Evolutionary conservation across 2,888 invertebrate genomes (phyloP), one percentile per base, ranked within the genome.

Genomic region (Drosophila trichaetosa): DNA sequence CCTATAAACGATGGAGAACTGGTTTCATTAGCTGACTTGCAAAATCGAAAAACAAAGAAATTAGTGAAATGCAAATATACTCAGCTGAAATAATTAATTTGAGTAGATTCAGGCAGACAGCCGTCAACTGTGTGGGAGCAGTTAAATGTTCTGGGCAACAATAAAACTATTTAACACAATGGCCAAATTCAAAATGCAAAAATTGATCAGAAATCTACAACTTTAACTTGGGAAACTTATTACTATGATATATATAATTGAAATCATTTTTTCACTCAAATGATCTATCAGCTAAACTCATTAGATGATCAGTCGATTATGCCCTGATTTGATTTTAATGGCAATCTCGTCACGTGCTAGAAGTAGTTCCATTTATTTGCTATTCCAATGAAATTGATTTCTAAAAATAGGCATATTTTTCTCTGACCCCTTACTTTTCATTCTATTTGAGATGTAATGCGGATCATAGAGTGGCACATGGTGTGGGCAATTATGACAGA

Each of bases 1-100:
- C 67, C 54, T 52, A 64, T 58, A 59, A 70, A 79, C 68, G 80
- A 79, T 74, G 42, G 49, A 49, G 31, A 46, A 58, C 52, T 51
- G 59, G 64, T 51, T 79, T 67, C 58, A 68, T 65, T 68, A 67
- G 65, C 61, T 49, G 57, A 34, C 54, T 72, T 49, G 72, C 29
- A 64, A 67, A 60, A 36, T 40, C 24, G 38, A 36, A 27, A n/a
- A 29, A 53, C 13, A 46, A 46, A 38, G 29, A 40, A 46, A 34
- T 34, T n/a, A 51, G 31, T 54, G 27, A 16, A 48, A 24, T 16
- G 24, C 8, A 46, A 29, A 59, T n/a, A 42, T 24, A 31, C 29
- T 38, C 18, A 53, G 42, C 27, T 36, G 21, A 31, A 56, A 34
- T 46, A 38, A 64, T 59, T 59, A 49, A 59, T 59, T 42, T 48